Conservation (phyloP, 37 sponge, comb jelly and placozoan genomes). For the Agelas oroides region DNA sequence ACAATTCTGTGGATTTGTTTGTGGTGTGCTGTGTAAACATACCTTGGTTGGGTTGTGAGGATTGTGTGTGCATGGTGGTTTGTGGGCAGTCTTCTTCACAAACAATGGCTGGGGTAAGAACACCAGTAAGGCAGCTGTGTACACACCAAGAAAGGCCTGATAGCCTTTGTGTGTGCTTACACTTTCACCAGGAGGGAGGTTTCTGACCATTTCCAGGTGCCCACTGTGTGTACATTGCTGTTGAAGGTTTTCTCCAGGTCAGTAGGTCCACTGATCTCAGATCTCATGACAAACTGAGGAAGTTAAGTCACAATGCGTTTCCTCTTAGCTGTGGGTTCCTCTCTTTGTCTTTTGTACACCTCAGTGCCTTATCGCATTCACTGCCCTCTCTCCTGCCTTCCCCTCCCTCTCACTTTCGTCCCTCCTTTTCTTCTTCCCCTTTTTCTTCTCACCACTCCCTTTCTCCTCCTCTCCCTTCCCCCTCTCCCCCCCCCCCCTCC, state of each 20-base stretch:
- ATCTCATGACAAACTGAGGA: too few species aligned
- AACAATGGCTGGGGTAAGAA: not conserved
- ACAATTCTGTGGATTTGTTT: not conserved
- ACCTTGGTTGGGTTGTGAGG: slow-evolving; percentile 19
- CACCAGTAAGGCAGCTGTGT: not conserved
- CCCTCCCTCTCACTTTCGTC: not conserved
- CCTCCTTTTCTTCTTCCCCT: not conserved
- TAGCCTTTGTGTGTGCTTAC: too few species aligned
- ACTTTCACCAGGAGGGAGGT: too few species aligned
- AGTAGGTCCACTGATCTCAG: not conserved
- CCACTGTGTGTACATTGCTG: not conserved
- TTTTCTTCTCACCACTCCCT: too few species aligned
- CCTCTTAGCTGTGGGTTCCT: too few species aligned
- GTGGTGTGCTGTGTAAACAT: slow-evolving; percentile 35
- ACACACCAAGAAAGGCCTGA: too few species aligned
- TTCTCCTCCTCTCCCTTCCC: not conserved
- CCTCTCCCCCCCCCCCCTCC: not conserved
- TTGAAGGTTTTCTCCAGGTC: not conserved
- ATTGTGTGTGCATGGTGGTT: slow-evolving; percentile 22
- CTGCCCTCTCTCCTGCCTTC: too few species aligned
- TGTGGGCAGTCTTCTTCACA: not conserved
- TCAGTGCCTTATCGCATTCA: too few species aligned
- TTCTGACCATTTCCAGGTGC: too few species aligned
- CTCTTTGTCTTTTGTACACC: too few species aligned
- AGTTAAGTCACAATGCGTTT: too few species aligned